Base-by-base conservation (phyloP, 2,113 vertebrate species). In the Clarias batrachus region DNA sequence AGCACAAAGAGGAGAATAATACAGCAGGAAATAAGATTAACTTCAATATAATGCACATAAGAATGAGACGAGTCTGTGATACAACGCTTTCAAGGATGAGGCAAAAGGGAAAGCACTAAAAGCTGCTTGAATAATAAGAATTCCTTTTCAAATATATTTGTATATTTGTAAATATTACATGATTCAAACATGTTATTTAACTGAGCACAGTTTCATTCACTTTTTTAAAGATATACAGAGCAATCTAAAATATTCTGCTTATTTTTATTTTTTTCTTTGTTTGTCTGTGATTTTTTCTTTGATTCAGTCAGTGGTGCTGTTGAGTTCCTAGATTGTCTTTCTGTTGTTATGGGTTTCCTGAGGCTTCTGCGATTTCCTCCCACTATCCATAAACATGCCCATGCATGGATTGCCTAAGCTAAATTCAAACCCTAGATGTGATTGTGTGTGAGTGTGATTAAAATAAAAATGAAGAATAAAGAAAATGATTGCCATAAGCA, bases 1-100 rank as follows among this genome's bases (percentile, higher is more conserved):
- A 3, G 33, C 33, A 21, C 82, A 84, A 78, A 84, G 82, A 62
- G 25, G 85, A 81, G 68, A 66, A 84, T 77, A 78, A 83, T 70
- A 56, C 73, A 56, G 65, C 62, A 66, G 81, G 68, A 82, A 41
- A 59, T 71, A 33, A 2, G 65, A 54, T 86, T 37, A 71, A 78
- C 65, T 87, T 83, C 65, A 63, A 41, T 60, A 30, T 76, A 41
- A 68, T 68, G 41, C 74, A 27, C 25, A 63, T 30, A 10, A 66
- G 48, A 30, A 59, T 13, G 12, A 76, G 7, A 56, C 25, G 17
- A 21, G 71, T 48, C 71, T 23, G 71, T 48, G 17, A 23, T 48
- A 23, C 71, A 57, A 57, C n/a, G 27, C 11, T 17, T 23, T 19
- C 54, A 80, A 80, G 56, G 27, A 59, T 7, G 9, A 59, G 14